phyloP scores from a whole-genome alignment of 2,113 vertebrate genomes.

The Macaca fascicularis region T2T-MFA8v1.1 NC_088375.1:122053501-122054000 shows the following conservation, averaged over 20 bases:
- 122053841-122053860: not conserved
- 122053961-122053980: not conserved
- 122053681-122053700: not conserved
- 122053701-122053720: not conserved
- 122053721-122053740: not conserved
- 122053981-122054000: not conserved
- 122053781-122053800: not conserved
- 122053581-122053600: not conserved
- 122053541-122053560: not conserved
- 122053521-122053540: not conserved
- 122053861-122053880: not conserved
- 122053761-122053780: not conserved
- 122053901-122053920: not conserved
- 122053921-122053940: not conserved
- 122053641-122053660: not conserved
- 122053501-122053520: not conserved
- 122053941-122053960: not conserved
- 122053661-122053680: not conserved
- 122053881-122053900: not conserved
- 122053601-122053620: not conserved
- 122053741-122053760: no score
- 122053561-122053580: not conserved
- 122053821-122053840: not conserved
- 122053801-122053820: not conserved
- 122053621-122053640: not conserved